Conservation (phyloP, 2,888 invertebrate species). For the Netelia melanura region DNA sequence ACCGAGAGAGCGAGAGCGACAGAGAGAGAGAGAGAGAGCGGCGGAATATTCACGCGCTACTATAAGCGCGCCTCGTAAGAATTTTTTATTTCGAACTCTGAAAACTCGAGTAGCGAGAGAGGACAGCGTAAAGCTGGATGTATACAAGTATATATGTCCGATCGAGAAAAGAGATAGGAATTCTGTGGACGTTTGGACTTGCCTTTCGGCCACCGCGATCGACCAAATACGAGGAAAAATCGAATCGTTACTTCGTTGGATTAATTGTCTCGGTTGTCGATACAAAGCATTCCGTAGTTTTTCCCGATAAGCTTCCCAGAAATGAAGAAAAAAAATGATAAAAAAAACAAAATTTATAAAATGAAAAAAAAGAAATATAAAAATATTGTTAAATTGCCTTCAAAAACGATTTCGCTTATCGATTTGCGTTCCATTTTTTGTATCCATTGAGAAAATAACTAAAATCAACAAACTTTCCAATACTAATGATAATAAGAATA, state of each 20-base stretch:
- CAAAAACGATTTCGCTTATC: background rate
- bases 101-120: slow-evolving; percentile 52
- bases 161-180: slow-evolving; percentile 40
- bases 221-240: slow-evolving; percentile 54
- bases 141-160: slow-evolving; percentile 56
- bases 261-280: slow-evolving; percentile 56
- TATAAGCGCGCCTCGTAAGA: slow-evolving; percentile 20
- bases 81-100: slow-evolving; percentile 26
- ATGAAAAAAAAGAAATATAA: no score
- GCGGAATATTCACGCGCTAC: slow-evolving; percentile 47
- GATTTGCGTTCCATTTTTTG: background rate
- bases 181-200: background rate
- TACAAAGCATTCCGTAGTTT: slow-evolving; percentile 49
- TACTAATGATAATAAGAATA: no score
- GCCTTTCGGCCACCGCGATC: slow-evolving; percentile 41
- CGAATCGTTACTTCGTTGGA: slow-evolving; percentile 51
- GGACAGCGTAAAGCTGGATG: slow-evolving; percentile 44
- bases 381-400: no score
- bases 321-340: no score
- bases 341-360: no score
- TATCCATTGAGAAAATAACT: no score
- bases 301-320: background rate
- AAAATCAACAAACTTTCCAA: no score
- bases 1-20: slow-evolving; percentile 12
- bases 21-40: slow-evolving; percentile 27